Evolutionary conservation across 2,797 vertebrate genomes (phyloP).

Genomic region (Xyrichtys novacula): DNA sequence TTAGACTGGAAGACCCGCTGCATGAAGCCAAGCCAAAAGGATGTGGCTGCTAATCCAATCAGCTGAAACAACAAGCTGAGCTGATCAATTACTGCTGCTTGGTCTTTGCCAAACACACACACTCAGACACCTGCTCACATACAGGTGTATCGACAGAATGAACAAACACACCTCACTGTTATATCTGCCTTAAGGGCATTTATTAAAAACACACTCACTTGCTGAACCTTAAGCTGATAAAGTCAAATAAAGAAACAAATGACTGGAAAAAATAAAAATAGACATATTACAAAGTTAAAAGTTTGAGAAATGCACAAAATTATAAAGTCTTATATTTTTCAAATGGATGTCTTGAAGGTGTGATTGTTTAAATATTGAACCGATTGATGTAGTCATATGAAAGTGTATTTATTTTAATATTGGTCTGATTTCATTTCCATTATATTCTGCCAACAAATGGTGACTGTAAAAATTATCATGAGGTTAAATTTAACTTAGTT

Average conservation of each 20-base stretch:
- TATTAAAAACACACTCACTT: neutral
- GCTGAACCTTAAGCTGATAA: neutral
- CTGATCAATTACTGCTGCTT: conserved; percentile 81
- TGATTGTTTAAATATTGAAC: too few species aligned
- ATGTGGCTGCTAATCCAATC: conserved; percentile 77
- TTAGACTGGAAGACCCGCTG: conserved; percentile 54
- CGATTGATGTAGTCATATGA: too few species aligned
- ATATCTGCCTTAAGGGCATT: neutral
- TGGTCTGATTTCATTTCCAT: neutral
- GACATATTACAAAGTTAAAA: too few species aligned
- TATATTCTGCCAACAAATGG: too few species aligned
- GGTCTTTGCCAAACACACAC: conserved; percentile 29
- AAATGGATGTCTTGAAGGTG: too few species aligned
- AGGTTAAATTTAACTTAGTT: neutral
- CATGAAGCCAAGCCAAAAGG: conserved; percentile 46
- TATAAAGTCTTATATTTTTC: too few species aligned
- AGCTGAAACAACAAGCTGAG: conserved; percentile 79
- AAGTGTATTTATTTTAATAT: neutral
- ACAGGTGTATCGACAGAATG: conserved; percentile 19
- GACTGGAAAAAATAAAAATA: too few species aligned
- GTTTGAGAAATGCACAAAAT: too few species aligned
- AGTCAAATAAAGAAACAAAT: neutral
- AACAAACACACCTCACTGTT: conserved; percentile 22
- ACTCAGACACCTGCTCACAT: neutral
- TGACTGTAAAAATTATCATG: too few species aligned